A percentile compares a stretch with the other conserved stretches of the same genome.
phyloP scores from a whole-genome alignment of 2,797 vertebrate genomes.

The Podargus strigoides region DNA sequence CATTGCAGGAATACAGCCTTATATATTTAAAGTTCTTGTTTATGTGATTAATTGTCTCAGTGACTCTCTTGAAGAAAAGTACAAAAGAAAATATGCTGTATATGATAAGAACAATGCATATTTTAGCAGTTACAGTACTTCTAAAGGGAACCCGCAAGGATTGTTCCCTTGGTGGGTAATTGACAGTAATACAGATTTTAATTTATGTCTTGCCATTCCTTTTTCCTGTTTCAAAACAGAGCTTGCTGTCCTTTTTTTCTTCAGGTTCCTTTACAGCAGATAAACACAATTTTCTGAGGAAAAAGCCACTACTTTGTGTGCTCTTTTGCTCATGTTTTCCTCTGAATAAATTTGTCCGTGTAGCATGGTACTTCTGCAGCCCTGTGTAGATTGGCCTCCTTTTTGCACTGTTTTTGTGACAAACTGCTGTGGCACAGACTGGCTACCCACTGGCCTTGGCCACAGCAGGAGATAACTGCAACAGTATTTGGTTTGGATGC shows the following conservation, averaged over 20 bases:
- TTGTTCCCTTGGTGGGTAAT: background rate
- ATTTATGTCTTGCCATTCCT: background rate
- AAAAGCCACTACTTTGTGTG: accelerated
- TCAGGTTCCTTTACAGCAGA: background rate
- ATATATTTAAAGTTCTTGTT: slow-evolving; percentile 2
- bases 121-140: background rate
- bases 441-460: background rate
- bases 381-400: accelerated
- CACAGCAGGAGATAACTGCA: background rate
- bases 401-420: accelerated
- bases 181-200: background rate
- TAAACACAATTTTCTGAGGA: background rate
- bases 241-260: background rate
- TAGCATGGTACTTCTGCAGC: background rate
- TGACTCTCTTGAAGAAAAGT: background rate
- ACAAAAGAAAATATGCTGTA: background rate
- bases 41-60: background rate
- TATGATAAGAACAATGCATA: background rate
- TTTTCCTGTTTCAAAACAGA: background rate
- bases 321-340: background rate
- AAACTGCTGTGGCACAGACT: background rate
- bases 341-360: accelerated
- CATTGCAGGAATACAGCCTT: background rate
- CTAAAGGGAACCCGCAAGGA: background rate
- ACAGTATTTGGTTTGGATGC: background rate